Evolutionary conservation across 2,888 invertebrate species (phyloP).

Genomic region (Tupiocoris notatus): DNA sequence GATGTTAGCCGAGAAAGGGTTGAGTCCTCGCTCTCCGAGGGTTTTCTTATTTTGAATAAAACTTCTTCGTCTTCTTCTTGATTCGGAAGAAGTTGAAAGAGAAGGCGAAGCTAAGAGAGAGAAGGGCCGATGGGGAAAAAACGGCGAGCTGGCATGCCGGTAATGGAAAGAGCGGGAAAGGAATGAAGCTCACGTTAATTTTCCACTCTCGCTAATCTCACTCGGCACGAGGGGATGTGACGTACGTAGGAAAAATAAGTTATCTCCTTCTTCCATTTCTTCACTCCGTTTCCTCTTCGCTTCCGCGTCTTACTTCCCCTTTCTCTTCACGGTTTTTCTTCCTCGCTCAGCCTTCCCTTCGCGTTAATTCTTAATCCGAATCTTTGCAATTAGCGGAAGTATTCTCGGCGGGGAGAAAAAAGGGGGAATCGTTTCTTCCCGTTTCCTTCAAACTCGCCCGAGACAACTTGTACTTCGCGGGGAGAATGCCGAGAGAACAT

Average conservation of each 20-base stretch:
- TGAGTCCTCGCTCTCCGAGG: not conserved
- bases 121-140: slow-evolving; percentile 5
- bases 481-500: too few relatives aligned
- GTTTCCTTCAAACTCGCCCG: not conserved
- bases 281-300: slow-evolving; percentile 19
- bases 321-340: not conserved
- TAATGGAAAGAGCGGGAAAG: slow-evolving; percentile 5
- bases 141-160: not conserved
- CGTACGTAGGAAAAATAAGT: slow-evolving; percentile 43
- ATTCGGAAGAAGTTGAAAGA: not conserved
- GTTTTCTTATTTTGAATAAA: not conserved
- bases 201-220: slow-evolving; percentile 39
- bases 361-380: slow-evolving; percentile 48
- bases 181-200: slow-evolving; percentile 20
- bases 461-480: not conserved
- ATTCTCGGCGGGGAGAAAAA: slow-evolving; percentile 31
- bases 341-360: not conserved
- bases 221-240: slow-evolving; percentile 27
- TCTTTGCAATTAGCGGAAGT: slow-evolving; percentile 49
- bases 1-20: not conserved
- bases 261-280: slow-evolving; percentile 26
- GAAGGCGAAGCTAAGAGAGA: not conserved
- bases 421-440: not conserved
- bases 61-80: not conserved
- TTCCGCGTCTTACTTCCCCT: not conserved